These are phyloP conservation scores for Otolemur crassicaudatus DNA, from an alignment of 2,797 vertebrate genomes.

Conservation along the genomic window DNA sequence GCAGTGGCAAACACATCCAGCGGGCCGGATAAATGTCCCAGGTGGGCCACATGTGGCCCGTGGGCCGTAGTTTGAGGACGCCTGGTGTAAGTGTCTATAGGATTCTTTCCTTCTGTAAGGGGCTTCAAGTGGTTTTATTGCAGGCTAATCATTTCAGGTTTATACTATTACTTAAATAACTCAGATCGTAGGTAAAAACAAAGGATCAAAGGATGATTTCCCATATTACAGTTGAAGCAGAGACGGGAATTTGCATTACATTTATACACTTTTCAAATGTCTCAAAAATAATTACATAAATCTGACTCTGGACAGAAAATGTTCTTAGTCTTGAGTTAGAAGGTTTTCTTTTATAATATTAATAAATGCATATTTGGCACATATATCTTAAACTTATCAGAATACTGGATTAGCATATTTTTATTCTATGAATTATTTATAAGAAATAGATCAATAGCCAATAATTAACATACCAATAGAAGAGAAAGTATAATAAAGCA, in stretches of 20 bases:
- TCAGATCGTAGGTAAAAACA: constrained; percentile 59
- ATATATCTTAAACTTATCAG: neutral
- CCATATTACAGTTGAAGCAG: neutral
- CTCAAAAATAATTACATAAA: neutral
- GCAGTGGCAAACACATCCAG: too few relatives aligned
- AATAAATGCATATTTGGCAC: neutral
- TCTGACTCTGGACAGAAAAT: neutral
- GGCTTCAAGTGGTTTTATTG: constrained; percentile 55
- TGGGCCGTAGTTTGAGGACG: too few relatives aligned
- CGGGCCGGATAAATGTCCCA: too few relatives aligned
- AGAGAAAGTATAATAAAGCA: neutral
- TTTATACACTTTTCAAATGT: neutral
- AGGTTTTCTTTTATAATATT: neutral
- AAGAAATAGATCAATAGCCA: neutral
- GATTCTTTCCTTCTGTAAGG: constrained; percentile 35
- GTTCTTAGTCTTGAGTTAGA: neutral
- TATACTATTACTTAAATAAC: constrained; percentile 6
- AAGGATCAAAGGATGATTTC: constrained; percentile 2
- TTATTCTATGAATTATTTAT: neutral
- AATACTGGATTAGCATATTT: neutral
- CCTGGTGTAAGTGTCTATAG: neutral
- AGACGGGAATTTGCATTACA: neutral
- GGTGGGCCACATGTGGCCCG: too few relatives aligned
- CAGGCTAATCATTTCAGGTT: neutral
- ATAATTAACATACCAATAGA: neutral